Percentiles rank a stretch among this genome's conserved stretches.
These are phyloP conservation scores for Pteruthius melanotis DNA, from an alignment of 2,113 vertebrate genomes.

Conservation along the genomic window DNA sequence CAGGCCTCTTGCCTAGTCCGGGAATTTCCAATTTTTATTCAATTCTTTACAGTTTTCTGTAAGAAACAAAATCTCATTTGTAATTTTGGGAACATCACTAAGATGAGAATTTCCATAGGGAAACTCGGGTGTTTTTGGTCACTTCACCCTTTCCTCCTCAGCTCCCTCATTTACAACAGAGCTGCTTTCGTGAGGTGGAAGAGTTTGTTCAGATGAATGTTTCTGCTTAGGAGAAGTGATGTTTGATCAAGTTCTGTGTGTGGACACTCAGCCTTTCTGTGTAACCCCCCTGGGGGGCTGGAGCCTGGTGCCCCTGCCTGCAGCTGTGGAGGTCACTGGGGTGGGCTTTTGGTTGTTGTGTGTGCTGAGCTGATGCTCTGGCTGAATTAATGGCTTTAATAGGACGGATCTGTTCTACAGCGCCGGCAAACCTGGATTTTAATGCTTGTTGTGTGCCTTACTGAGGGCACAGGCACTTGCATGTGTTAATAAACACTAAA, in stretches of 20 bases:
- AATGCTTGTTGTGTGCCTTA: rapidly evolving
- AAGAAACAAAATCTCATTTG: rapidly evolving
- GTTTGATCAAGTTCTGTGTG: rapidly evolving
- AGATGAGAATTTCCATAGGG: rapidly evolving
- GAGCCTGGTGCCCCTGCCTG: background rate
- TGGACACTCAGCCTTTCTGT: background rate
- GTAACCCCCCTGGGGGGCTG: rapidly evolving
- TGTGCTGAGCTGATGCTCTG: background rate
- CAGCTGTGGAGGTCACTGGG: rapidly evolving
- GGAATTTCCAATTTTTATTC: rapidly evolving
- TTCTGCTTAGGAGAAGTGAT: rapidly evolving
- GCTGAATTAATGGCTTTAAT: background rate
- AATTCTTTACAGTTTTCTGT: rapidly evolving
- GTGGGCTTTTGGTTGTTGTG: rapidly evolving
- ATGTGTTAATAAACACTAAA: background rate
- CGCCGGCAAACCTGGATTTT: background rate
- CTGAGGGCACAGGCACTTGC: background rate
- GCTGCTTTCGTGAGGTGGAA: rapidly evolving
- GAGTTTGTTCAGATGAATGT: rapidly evolving
- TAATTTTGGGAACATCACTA: rapidly evolving
- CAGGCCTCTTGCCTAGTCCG: rapidly evolving
- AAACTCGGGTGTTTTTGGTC: rapidly evolving
- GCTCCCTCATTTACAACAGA: rapidly evolving
- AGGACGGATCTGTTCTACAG: background rate
- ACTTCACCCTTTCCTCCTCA: rapidly evolving